Base-by-base conservation (phyloP, 2,113 vertebrate species). In the Aplodontia rufa region DNA sequence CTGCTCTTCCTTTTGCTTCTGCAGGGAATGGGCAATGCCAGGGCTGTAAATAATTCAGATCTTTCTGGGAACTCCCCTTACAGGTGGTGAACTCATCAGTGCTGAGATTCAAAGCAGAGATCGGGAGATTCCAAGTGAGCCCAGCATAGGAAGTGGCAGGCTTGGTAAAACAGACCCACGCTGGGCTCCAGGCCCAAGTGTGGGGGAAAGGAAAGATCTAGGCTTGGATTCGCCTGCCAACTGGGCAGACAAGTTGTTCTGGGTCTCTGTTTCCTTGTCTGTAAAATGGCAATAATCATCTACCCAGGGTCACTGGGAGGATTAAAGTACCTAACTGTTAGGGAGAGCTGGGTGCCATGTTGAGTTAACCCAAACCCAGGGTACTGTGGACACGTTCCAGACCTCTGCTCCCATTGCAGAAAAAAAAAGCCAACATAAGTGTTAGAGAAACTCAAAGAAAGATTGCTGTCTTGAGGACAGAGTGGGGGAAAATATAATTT, bases 51-150 rank as follows among this genome's bases (percentile, higher is more conserved):
- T 85, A 82, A 96, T 32, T 26, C 49, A 95, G 30, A 20, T 96
- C 28, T 94, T 83, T 89, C 93, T 93, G 75, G 84, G 30, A 93
- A 92, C 20, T 87, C 14, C 42, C 49, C 35, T 49, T 71, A 30
- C 78, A 98, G 98, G 98, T 98, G 93, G 35, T 97, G 81, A 98
- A 98, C 81, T 98, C 98, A 19, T 45, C 79, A 2, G n/a, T 53
- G 13, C 14, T 69, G 22, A 94, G 97, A 95, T 85, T 69, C 13
- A 96, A 97, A 51, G 90, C 97, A 72, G 95, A 98, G 93, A 98
- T 98, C 1, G 98, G 98, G 22, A 92, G 97, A 87, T 98, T 98
- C 95, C 98, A 98, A 86, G 98, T 98, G 81, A 98, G 97, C 53
- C 35, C 72, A 55, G 35, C 20, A 5, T n/a, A 13, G n/a, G 19